Conservation (phyloP, 2,888 invertebrate genomes). For the Auanema sp. region DNA sequence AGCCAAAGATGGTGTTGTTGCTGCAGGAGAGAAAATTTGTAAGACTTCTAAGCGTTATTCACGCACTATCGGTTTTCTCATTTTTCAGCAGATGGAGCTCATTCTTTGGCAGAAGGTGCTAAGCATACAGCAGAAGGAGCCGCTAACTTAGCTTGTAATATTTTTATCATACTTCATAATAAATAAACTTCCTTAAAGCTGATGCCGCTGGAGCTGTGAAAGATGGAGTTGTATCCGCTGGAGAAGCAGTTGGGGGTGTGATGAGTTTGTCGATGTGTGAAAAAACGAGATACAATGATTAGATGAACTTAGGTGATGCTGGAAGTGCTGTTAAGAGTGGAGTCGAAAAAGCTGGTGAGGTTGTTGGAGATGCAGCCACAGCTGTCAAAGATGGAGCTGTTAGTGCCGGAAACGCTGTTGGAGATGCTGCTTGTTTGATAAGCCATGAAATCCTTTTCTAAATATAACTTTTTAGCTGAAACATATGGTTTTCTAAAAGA, state of each 20-base stretch:
- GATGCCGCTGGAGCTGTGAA: constrained; percentile 13
- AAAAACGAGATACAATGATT: neutral
- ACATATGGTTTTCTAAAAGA: neutral
- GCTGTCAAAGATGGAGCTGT: constrained; percentile 17
- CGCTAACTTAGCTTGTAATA: no score
- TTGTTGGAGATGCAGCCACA: constrained; percentile 12
- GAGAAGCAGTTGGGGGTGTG: constrained; percentile 17
- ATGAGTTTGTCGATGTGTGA: neutral
- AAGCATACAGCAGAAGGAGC: no score
- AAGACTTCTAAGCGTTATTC: no score
- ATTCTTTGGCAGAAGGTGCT: neutral
- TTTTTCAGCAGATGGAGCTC: neutral
- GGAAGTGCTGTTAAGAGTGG: constrained; percentile 11
- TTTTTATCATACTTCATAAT: no score
- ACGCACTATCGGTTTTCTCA: no score
- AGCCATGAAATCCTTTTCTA: neutral
- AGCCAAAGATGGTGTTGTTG: neutral
- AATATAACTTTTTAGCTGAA: neutral
- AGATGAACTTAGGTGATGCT: constrained; percentile 5
- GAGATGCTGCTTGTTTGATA: constrained; percentile 15
- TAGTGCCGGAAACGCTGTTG: constrained; percentile 12
- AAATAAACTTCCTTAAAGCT: no score
- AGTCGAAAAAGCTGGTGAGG: constrained; percentile 14
- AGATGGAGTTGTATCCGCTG: constrained; percentile 15
- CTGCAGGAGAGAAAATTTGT: neutral